Evolutionary conservation across 2,888 invertebrate genomes (phyloP).

Genomic region (Cotesia congregata): DNA sequence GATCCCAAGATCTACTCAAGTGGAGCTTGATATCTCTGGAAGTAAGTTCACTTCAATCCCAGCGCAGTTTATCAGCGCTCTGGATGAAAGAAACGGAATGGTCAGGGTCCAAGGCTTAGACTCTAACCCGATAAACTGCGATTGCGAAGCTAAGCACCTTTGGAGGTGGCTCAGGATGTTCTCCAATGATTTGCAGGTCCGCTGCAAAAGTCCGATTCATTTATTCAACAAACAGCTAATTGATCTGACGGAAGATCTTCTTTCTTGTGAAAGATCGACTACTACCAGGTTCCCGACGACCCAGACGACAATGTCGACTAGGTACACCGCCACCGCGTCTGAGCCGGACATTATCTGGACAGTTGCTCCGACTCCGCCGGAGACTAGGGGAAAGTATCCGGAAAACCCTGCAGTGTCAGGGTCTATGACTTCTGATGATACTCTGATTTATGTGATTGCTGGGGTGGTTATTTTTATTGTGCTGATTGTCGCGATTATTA

Average conservation of each 20-base stretch:
- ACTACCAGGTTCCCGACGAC: slow-evolving; percentile 72
- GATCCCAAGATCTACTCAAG: slow-evolving; percentile 86
- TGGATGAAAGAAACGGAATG: slow-evolving; percentile 86
- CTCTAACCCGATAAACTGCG: slow-evolving; percentile 87
- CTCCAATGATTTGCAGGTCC: slow-evolving; percentile 71
- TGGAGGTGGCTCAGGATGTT: slow-evolving; percentile 81
- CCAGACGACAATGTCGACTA: slow-evolving; percentile 72
- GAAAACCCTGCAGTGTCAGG: slow-evolving; percentile 66
- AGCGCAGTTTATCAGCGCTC: slow-evolving; percentile 82
- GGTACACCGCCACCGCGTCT: slow-evolving; percentile 73
- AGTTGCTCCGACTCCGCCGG: slow-evolving; percentile 80
- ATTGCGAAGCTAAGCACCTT: slow-evolving; percentile 85
- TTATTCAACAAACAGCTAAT: slow-evolving; percentile 79
- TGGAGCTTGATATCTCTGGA: slow-evolving; percentile 84
- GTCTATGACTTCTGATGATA: slow-evolving; percentile 85
- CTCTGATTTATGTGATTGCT: slow-evolving; percentile 94
- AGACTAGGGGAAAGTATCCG: slow-evolving; percentile 73
- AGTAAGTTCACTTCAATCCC: slow-evolving; percentile 83
- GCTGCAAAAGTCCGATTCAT: slow-evolving; percentile 80
- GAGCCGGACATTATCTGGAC: slow-evolving; percentile 94
- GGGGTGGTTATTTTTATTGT: slow-evolving; percentile 94
- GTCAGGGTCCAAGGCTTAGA: slow-evolving; percentile 82
- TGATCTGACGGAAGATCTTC: slow-evolving; percentile 84
- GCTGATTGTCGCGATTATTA: slow-evolving; percentile 83
- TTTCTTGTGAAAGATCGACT: slow-evolving; percentile 81